Conservation (phyloP, 2,797 vertebrate genomes). For the Gymnocypris eckloni region DNA sequence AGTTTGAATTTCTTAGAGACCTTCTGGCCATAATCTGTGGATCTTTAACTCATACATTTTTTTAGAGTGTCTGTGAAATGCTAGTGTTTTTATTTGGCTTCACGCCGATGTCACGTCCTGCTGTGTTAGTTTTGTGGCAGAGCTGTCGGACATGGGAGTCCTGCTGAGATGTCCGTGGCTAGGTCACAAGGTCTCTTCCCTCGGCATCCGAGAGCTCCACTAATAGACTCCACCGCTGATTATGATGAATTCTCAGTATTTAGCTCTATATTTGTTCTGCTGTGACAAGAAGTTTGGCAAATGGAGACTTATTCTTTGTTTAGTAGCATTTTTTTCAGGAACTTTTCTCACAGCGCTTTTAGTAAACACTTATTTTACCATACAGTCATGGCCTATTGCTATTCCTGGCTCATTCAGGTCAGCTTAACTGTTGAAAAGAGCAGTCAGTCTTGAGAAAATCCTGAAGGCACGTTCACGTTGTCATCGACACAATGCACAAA, state of each 20-base stretch:
- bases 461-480: constrained; percentile 33
- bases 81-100: constrained; percentile 38
- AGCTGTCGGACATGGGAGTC: constrained; percentile 52
- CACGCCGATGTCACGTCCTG: constrained; percentile 40
- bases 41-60: not conserved
- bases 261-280: constrained; percentile 11
- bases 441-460: constrained; percentile 50
- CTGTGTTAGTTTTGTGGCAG: constrained; percentile 56
- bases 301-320: constrained; percentile 2
- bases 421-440: constrained; percentile 58
- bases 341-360: constrained; percentile 81
- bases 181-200: constrained; percentile 50
- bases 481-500: constrained; percentile 39
- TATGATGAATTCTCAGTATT: constrained; percentile 2
- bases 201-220: constrained; percentile 61
- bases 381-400: constrained; percentile 66
- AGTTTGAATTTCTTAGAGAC: not conserved
- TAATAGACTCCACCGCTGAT: constrained; percentile 24
- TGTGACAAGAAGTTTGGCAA: constrained; percentile 4
- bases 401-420: constrained; percentile 33
- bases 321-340: constrained; percentile 31
- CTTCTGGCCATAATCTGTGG: not conserved
- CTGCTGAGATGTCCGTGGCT: constrained; percentile 55
- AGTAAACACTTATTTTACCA: constrained; percentile 89
- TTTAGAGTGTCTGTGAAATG: constrained; percentile 5